phyloP scores from a whole-genome alignment of 2,888 invertebrate genomes.

The Cylindroiulus punctatus region DNA sequence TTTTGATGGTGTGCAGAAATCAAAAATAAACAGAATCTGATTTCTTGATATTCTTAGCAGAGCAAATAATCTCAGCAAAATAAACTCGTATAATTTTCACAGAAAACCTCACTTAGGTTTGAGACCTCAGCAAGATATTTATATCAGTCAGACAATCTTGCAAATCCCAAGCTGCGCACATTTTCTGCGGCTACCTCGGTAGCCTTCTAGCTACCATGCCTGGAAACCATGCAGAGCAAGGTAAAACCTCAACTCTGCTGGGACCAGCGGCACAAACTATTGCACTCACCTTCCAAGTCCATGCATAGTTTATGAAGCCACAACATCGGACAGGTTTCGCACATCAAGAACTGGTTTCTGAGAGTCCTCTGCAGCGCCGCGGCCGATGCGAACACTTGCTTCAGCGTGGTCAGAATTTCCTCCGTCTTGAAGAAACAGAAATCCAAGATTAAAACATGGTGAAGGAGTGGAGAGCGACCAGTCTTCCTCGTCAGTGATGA shows the following conservation, averaged over 20 bases:
- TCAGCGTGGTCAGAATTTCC: slow-evolving; percentile 72
- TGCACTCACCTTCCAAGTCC: slow-evolving; percentile 78
- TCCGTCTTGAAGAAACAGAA: slow-evolving; percentile 68
- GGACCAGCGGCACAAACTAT: background rate
- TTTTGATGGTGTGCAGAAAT: no score
- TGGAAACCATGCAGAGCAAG: background rate
- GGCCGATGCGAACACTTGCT: slow-evolving; percentile 72
- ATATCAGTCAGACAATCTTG: no score
- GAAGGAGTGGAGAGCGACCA: background rate
- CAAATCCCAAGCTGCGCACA: no score
- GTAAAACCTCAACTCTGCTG: background rate
- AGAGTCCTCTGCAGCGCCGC: slow-evolving; percentile 54
- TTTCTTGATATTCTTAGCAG: no score
- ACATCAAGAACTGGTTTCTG: slow-evolving; percentile 70
- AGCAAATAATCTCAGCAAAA: no score
- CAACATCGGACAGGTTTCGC: slow-evolving; percentile 94
- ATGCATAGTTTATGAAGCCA: slow-evolving; percentile 91
- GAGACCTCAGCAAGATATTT: no score
- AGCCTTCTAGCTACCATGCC: no score
- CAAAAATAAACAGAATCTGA: no score
- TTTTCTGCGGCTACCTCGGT: no score
- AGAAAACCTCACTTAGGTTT: no score
- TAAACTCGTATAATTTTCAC: no score
- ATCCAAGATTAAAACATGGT: background rate
- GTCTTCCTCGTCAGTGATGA: background rate